Evolutionary conservation across 2,888 invertebrate genomes (phyloP), one percentile per base, ranked within the genome.

Genomic region (Coronaproctus castanopsis): DNA sequence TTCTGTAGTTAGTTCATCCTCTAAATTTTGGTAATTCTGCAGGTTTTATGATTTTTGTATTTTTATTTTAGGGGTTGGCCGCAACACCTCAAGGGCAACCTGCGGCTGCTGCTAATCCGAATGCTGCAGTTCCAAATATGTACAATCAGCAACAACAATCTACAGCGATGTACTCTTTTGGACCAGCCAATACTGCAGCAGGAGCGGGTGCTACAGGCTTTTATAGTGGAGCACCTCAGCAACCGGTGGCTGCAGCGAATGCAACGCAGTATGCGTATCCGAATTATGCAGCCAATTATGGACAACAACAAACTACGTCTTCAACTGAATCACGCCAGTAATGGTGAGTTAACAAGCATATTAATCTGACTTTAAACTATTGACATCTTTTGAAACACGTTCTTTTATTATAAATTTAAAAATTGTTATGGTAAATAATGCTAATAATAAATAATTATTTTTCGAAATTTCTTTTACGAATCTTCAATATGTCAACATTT

Each of bases 311-410:
- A 36, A 5, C 36, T 36, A 14, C 59, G n/a, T 8, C 55, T 18
- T 23, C 59, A 24, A 55, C 50, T 55, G 59, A 59, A 55, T 56
- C 55, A 52, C 59, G 56, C 55, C 55, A 59, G 22, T 56, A 52
- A 59, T 59, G 59, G 59, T 59, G 55, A 59, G 59, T 59, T 36
- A 8, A 8, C 36, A n/a, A n/a, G n/a, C n/a, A n/a, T n/a, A n/a
- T n/a, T n/a, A n/a, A n/a, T n/a, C n/a, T n/a, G n/a, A n/a, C n/a
- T n/a, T n/a, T n/a, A n/a, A n/a, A n/a, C n/a, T n/a, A n/a, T n/a
- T n/a, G n/a, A n/a, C n/a, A n/a, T n/a, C n/a, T n/a, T n/a, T n/a
- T n/a, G n/a, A n/a, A n/a, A n/a, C n/a, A n/a, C n/a, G n/a, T n/a
- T n/a, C n/a, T n/a, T n/a, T n/a, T n/a, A n/a, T n/a, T n/a, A n/a